Percentiles rank a stretch among this genome's conserved stretches.
Conservation (phyloP, 2,113 vertebrate species). For the Rousettus leschenaultii region DNA sequence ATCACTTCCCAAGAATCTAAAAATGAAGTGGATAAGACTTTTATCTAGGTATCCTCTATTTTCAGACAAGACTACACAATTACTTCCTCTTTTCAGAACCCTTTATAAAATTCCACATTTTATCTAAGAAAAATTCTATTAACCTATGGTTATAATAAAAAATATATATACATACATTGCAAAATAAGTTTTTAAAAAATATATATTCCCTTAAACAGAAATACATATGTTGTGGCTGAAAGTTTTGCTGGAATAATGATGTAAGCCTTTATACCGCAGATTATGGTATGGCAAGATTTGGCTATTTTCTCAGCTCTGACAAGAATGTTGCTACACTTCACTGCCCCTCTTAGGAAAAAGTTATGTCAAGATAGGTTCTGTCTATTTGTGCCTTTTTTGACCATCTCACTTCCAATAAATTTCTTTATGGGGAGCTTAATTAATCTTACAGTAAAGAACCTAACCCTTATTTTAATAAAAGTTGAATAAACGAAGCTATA, state of each 20-base stretch:
- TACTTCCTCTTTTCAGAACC: neutral
- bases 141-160: neutral
- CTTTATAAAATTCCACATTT: constrained; percentile 22
- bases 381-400: neutral
- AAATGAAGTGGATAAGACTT: neutral
- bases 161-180: neutral
- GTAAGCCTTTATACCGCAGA: neutral
- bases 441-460: neutral
- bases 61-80: constrained; percentile 21
- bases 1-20: constrained; percentile 22
- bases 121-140: constrained; percentile 17
- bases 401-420: neutral
- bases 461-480: constrained; percentile 53
- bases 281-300: neutral
- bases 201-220: neutral
- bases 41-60: neutral
- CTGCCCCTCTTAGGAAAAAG: neutral
- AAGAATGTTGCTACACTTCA: neutral
- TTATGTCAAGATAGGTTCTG: neutral
- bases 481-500: constrained; percentile 46
- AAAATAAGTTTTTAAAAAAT: too few relatives aligned
- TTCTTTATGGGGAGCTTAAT: neutral
- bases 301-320: neutral
- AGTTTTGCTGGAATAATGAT: neutral
- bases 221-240: neutral